These are phyloP conservation scores for Petrocephalus sullivani DNA, from an alignment of 2,797 vertebrate species.

Conservation along the genomic window DNA sequence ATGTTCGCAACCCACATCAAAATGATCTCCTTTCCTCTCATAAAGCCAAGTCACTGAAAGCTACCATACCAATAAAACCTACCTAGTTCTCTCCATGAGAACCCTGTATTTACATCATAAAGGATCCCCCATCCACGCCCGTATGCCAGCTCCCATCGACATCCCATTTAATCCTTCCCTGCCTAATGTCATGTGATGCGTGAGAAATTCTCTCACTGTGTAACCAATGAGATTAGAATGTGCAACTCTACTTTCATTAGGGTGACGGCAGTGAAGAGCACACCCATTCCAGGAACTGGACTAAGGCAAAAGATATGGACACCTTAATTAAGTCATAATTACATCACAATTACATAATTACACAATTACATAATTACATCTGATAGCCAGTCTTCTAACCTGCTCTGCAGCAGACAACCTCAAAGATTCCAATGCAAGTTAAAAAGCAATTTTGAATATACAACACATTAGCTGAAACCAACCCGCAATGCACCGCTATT, in stretches of 20 bases:
- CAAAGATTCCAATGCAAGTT: neutral
- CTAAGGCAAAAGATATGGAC: neutral
- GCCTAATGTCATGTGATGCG: neutral
- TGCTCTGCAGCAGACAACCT: neutral
- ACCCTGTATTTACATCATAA: neutral
- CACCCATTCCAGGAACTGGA: neutral
- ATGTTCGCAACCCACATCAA: neutral
- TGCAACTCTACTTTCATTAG: neutral
- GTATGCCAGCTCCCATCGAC: neutral
- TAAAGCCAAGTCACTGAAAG: neutral
- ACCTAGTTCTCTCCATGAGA: neutral
- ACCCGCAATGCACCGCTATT: neutral
- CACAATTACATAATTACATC: neutral
- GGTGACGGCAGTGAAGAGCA: neutral
- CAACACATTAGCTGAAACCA: neutral
- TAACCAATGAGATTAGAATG: neutral
- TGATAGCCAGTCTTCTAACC: neutral
- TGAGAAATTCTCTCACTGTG: neutral
- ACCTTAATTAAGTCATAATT: neutral
- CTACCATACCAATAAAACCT: neutral
- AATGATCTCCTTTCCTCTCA: neutral
- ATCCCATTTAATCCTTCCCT: neutral
- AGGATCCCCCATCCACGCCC: neutral
- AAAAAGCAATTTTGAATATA: neutral
- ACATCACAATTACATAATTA: neutral